Base-by-base conservation (phyloP, 1,140 invertebrate genomes). In the Anthonomus grandis region DNA sequence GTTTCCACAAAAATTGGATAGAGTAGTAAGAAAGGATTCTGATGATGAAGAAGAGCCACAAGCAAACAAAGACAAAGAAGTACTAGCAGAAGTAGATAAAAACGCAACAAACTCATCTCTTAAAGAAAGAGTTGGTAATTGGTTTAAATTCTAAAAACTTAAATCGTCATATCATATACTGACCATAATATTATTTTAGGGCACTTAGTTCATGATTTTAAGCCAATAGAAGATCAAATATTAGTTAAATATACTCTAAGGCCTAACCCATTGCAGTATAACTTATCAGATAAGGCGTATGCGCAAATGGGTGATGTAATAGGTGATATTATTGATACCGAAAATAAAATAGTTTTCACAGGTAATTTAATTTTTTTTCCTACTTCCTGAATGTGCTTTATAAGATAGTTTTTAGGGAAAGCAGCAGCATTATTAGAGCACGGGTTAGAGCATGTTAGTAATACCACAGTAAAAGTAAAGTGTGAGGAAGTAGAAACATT, bases 281-380 rank as follows among this genome's bases (percentile, higher is more conserved):
- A 78, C 62, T 27, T 78, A 54, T 74, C 76, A 19, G 76, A 78
- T 60, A 61, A 54, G 42, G 75, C 71, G 2, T 76, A 71, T 51
- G 73, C 75, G 53, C 64, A 72, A 49, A 52, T 65, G 47, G 76
- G 76, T 15, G 76, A 78, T 55, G 15, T 61, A 9, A 55, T 74
- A 9, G 66, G 68, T 0, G 60, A 69, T 25, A 65, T 66, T 3
- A 51, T 78, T 38, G 76, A 78, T 53, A 74, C 63, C 0, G 59
- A 55, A 13, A 49, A 64, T 6, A 42, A 66, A 38, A 75, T 67
- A 48, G 57, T 74, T 18, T 69, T 65, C 31, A 70, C 37, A 36
- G 76, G 76, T 4, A 46, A 46, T 18, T 46, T 15, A 27, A 4
- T 13, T 18, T 46, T 8, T 27, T 27, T 46, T 25, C 1, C 0